A percentile compares a stretch with the other conserved stretches of the same genome.
Evolutionary conservation across 2,888 invertebrate genomes (phyloP).

Genomic region (Sesamia inferens): DNA sequence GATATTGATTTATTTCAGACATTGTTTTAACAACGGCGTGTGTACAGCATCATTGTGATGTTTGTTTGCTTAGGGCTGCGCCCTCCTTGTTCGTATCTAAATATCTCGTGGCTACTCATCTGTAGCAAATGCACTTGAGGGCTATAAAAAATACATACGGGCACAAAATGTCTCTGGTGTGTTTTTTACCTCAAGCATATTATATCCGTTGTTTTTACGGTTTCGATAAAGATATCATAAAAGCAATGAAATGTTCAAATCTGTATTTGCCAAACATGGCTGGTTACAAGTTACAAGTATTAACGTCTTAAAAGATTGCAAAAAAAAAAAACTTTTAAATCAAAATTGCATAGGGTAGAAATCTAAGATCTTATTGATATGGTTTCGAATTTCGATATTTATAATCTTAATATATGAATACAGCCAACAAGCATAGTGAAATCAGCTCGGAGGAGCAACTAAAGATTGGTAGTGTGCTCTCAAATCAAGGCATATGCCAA

Average conservation of each 20-base stretch:
- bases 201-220: constrained; percentile 21
- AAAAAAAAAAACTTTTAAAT: constrained; percentile 5
- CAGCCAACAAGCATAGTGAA: background rate
- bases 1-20: constrained; percentile 81
- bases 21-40: constrained; percentile 64
- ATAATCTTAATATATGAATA: constrained; percentile 1
- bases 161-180: constrained; percentile 24
- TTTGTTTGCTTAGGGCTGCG: constrained; percentile 49
- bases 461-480: constrained; percentile 35
- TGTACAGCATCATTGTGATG: constrained; percentile 53
- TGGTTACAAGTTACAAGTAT: background rate
- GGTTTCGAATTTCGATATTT: background rate
- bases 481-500: constrained; percentile 57
- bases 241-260: constrained; percentile 26
- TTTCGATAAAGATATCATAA: constrained; percentile 39
- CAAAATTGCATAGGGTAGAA: background rate
- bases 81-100: constrained; percentile 15
- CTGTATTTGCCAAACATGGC: constrained; percentile 14
- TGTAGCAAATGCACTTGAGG: constrained; percentile 41
- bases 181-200: constrained; percentile 28
- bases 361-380: background rate
- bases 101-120: constrained; percentile 19
- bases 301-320: background rate
- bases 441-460: constrained; percentile 34
- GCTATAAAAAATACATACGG: constrained; percentile 48